Evolutionary conservation across 1,140 invertebrate species (phyloP).

Genomic region (Pygmarrhopalites habei): DNA sequence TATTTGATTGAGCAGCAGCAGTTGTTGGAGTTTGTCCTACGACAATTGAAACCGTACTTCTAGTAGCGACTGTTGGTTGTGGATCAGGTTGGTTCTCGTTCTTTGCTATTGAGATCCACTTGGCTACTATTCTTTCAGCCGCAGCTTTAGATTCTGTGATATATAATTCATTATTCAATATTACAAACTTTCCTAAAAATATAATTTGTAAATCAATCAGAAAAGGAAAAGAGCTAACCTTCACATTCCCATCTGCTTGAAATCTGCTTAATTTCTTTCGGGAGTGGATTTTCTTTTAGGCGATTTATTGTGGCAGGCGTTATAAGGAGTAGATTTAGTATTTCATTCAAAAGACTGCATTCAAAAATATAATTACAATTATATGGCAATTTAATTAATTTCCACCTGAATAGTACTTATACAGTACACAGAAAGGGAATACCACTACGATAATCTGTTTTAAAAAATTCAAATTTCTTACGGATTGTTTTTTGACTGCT

Average conservation of each 20-base stretch:
- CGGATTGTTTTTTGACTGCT: constrained; percentile 72
- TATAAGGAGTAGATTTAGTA: constrained; percentile 69
- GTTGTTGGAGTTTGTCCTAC: neutral
- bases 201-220: neutral
- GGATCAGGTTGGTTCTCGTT: constrained; percentile 21
- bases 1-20: neutral
- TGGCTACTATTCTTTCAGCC: constrained; percentile 73
- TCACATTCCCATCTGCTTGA: constrained; percentile 71
- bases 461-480: no score
- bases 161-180: constrained; percentile 41
- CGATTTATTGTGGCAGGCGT: constrained; percentile 82
- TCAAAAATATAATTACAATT: no score
- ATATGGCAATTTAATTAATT: no score
- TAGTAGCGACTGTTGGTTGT: neutral
- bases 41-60: constrained; percentile 1
- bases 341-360: constrained; percentile 75
- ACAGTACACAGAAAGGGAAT: no score
- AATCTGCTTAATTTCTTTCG: constrained; percentile 80
- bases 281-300: constrained; percentile 81
- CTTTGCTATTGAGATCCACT: constrained; percentile 82
- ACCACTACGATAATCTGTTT: no score
- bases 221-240: constrained; percentile 53
- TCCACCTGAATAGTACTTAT: no score
- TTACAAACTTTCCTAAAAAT: no score
- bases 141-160: constrained; percentile 60